Evolutionary conservation across 2,797 vertebrate species (phyloP).

Genomic region (Xenops minutus): DNA sequence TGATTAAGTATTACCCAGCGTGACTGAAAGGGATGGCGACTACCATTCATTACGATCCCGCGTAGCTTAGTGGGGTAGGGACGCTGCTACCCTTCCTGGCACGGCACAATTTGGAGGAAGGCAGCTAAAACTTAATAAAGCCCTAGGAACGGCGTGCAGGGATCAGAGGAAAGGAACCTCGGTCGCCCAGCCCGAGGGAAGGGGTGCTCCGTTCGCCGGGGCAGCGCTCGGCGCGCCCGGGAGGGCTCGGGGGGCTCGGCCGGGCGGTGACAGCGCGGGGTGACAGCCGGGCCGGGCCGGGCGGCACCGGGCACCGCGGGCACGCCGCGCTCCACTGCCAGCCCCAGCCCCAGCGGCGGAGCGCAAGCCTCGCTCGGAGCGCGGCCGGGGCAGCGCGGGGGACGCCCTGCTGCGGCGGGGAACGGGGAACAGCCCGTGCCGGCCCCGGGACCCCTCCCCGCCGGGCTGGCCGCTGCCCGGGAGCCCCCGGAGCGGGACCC

Average conservation of each 20-base stretch:
- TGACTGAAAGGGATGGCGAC: background rate
- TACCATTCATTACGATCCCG: background rate
- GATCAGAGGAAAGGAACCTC: background rate
- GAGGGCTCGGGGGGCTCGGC: background rate
- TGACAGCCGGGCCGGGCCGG: background rate
- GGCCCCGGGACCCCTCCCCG: background rate
- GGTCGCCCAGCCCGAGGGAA: fast-evolving
- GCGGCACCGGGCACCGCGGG: background rate
- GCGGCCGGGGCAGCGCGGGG: background rate
- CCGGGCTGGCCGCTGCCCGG: background rate
- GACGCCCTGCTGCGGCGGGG: background rate
- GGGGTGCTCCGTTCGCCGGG: background rate
- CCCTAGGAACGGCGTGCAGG: fast-evolving
- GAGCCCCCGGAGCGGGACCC: background rate
- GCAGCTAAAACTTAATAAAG: background rate
- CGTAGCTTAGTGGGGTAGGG: background rate
- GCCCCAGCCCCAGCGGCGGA: too few species aligned
- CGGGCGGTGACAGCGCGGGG: background rate
- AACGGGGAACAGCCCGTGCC: background rate
- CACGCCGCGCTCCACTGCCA: background rate
- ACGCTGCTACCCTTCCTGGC: background rate
- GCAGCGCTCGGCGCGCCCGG: background rate
- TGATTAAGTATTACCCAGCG: background rate
- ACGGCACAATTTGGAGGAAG: background rate
- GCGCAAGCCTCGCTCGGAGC: background rate